Percentiles rank a stretch among this genome's conserved stretches.
Evolutionary conservation across 2,113 vertebrate species (phyloP).

Genomic region (Pipra filicauda): DNA sequence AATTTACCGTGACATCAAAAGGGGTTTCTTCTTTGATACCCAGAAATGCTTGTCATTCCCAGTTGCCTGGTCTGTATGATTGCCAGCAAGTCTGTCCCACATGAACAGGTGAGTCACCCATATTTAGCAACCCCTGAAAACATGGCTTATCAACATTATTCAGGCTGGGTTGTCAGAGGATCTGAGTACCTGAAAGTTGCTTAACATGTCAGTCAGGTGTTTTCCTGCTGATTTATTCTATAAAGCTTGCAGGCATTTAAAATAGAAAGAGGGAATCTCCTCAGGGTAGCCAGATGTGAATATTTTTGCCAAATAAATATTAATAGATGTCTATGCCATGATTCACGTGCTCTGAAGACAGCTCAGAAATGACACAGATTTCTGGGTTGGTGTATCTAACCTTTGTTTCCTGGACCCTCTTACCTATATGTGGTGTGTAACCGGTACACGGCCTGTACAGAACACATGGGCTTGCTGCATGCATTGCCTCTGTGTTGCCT

Average conservation of each 20-base stretch:
- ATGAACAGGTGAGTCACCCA: background rate
- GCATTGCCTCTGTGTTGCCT: background rate
- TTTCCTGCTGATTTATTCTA: background rate
- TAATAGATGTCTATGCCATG: background rate
- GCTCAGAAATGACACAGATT: background rate
- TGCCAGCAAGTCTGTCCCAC: background rate
- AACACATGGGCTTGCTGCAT: accelerated
- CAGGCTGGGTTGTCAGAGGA: background rate
- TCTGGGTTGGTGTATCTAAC: background rate
- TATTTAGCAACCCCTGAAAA: background rate
- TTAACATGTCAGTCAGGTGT: background rate
- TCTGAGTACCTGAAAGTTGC: background rate
- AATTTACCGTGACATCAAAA: background rate
- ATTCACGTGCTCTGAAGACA: background rate
- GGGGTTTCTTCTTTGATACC: background rate
- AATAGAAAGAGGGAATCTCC: background rate
- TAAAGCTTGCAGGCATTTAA: background rate
- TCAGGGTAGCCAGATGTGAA: background rate
- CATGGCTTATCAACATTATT: background rate
- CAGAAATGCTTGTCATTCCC: background rate
- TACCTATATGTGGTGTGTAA: background rate
- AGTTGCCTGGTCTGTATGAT: background rate
- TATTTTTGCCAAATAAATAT: background rate
- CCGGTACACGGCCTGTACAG: no score
- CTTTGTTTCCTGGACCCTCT: background rate